Evolutionary conservation across 2,888 invertebrate genomes (phyloP).

Genomic region (Theodoxus fluviatilis): DNA sequence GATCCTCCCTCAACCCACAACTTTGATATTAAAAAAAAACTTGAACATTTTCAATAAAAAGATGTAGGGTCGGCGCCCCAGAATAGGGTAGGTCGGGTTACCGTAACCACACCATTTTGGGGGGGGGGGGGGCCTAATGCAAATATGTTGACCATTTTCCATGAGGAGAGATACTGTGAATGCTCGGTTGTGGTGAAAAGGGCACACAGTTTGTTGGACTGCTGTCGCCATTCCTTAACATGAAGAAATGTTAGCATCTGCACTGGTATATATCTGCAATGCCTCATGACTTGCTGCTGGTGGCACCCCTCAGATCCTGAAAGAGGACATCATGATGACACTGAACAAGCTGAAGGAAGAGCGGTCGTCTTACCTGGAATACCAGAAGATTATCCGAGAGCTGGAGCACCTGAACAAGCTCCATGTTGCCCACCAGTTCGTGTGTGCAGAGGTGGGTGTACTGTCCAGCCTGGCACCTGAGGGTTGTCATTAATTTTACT

Average conservation of each 20-base stretch:
- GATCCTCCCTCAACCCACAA: too few species aligned
- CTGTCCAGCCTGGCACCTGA: background rate
- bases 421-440: slow-evolving; percentile 77
- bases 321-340: slow-evolving; percentile 90
- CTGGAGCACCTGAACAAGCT: slow-evolving; percentile 81
- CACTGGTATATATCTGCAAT: too few species aligned
- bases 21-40: too few species aligned
- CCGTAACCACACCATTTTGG: too few species aligned
- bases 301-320: slow-evolving; percentile 66
- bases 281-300: background rate
- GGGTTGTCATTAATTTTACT: background rate
- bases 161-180: too few species aligned
- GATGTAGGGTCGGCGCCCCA: too few species aligned
- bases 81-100: too few species aligned
- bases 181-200: too few species aligned
- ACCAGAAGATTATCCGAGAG: slow-evolving; percentile 83
- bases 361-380: slow-evolving; percentile 83
- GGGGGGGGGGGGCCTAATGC: too few species aligned
- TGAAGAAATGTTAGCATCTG: too few species aligned
- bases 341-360: slow-evolving; percentile 86
- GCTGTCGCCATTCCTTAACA: background rate
- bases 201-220: background rate
- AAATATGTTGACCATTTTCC: too few species aligned
- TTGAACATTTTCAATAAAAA: too few species aligned
- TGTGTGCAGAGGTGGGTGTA: slow-evolving; percentile 67